Conservation (phyloP, 2,888 invertebrate genomes). For the Agrotis clavis region DNA sequence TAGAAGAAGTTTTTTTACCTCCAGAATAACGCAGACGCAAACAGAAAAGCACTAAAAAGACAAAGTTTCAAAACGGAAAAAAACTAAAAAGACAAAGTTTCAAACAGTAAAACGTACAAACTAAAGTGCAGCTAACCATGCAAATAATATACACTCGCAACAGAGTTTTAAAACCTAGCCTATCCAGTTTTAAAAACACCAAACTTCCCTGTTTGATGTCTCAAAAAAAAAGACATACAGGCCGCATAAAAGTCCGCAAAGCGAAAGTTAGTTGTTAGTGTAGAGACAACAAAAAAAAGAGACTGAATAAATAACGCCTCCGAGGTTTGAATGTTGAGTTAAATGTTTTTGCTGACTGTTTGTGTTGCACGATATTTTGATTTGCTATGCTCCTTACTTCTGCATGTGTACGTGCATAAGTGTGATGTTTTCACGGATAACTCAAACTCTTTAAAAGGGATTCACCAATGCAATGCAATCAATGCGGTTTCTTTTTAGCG, state of each 20-base stretch:
- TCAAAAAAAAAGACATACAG: slow-evolving; percentile 39
- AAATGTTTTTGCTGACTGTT: slow-evolving; percentile 56
- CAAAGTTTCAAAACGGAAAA: no score
- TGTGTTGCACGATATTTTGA: slow-evolving; percentile 38
- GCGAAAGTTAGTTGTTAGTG: slow-evolving; percentile 59
- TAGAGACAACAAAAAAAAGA: slow-evolving; percentile 55
- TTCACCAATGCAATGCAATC: no score
- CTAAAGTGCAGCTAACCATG: slow-evolving; percentile 23
- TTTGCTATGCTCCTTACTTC: slow-evolving; percentile 1
- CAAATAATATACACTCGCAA: slow-evolving; percentile 42
- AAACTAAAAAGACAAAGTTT: slow-evolving; percentile 1
- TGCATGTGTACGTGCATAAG: background rate
- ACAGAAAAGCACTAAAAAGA: background rate
- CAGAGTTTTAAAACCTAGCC: slow-evolving; percentile 35
- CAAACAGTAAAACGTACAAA: slow-evolving; percentile 9
- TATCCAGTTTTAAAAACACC: slow-evolving; percentile 30
- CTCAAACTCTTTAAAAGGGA: no score
- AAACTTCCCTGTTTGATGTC: slow-evolving; percentile 21
- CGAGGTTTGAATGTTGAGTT: slow-evolving; percentile 47
- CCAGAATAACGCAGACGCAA: background rate
- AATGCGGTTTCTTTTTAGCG: no score
- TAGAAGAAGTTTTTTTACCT: background rate
- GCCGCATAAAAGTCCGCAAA: slow-evolving; percentile 51
- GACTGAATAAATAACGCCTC: slow-evolving; percentile 57
- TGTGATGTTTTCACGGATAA: no score